Base-by-base conservation (phyloP, 2,888 invertebrate genomes). In the Hedya salicella region DNA sequence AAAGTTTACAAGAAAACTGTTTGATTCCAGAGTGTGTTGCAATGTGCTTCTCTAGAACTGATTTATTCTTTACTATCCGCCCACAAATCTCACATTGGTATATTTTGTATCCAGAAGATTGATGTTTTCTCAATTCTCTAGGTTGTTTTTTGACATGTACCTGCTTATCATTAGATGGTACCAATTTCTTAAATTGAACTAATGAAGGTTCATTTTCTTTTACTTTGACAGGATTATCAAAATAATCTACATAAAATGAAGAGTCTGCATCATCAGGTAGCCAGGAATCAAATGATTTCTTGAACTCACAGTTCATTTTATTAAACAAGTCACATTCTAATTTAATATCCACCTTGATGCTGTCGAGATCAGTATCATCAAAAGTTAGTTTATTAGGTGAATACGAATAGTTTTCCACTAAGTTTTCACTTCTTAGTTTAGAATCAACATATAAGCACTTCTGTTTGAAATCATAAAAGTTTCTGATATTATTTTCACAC, bases 11-110 rank as follows among this genome's bases (percentile, higher is more conserved):
- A 62, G 80, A 77, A 69, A 79, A 85, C 40, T 75, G 74, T 71
- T 83, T 88, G 19, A 82, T 81, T 2, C 79, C 81, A 17, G 80
- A 73, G 73, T 91, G 89, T 4, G 79, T 78, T 17, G 79, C 72
- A 76, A 85, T 78, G 70, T 92, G 91, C 46, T 74, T 78, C n/a
- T 70, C 72, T 54, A 78, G 72, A 14, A 73, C 66, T 46, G 71
- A 68, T 60, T 72, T 77, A 13, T 71, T 71, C 67, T 74, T 71
- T 42, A 76, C 78, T 61, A 73, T 72, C 14, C 62, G 64, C 3
- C 81, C 81, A 70, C 81, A 81, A 17, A 68, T 48, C 63, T 80
- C 79, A 69, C 78, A 82, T 62, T 77, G 76, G 14, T 60, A 68
- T 32, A 40, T 46, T 32, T 62, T 65, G 57, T 17, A 21, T 63